Evolutionary conservation across 1,140 invertebrate genomes (phyloP).

Genomic region (Thaumetopoea pityocampa): DNA sequence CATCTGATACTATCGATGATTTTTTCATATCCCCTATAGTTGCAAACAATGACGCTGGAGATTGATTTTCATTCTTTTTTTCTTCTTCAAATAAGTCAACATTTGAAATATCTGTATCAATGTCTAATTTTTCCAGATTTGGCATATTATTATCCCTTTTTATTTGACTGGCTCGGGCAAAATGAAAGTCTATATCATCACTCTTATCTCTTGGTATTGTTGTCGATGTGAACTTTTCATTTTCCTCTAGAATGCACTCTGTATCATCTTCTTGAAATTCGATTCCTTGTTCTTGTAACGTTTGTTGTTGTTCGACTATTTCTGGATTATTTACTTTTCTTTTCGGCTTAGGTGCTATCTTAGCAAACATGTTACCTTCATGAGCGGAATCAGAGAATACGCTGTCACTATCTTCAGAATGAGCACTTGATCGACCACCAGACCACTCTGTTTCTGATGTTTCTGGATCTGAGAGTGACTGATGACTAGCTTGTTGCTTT

Average conservation of each 20-base stretch:
- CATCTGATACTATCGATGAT: constrained; percentile 75
- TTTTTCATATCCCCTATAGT: constrained; percentile 85
- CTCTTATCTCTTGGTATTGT: constrained; percentile 62
- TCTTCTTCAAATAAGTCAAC: constrained; percentile 78
- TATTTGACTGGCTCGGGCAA: constrained; percentile 70
- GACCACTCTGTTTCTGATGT: constrained; percentile 87
- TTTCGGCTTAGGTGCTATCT: constrained; percentile 77
- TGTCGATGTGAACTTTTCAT: constrained; percentile 36
- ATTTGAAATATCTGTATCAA: constrained; percentile 77
- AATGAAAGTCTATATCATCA: constrained; percentile 70
- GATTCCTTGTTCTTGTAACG: constrained; percentile 67
- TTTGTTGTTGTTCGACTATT: constrained; percentile 71
- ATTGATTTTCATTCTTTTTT: constrained; percentile 78
- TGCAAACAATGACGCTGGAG: constrained; percentile 81
- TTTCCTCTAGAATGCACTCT: constrained; percentile 57
- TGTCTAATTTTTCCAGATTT: constrained; percentile 72
- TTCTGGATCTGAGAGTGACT: constrained; percentile 85
- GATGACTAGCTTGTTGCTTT: constrained; percentile 77
- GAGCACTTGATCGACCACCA: constrained; percentile 79
- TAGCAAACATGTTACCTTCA: constrained; percentile 79
- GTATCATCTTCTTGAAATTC: constrained; percentile 43
- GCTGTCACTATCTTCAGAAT: constrained; percentile 84
- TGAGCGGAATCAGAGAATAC: constrained; percentile 81
- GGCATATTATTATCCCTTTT: constrained; percentile 64
- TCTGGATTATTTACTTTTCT: constrained; percentile 72